phyloP scores from a whole-genome alignment of 2,888 invertebrate species.

The Tipula lateralis region DNA sequence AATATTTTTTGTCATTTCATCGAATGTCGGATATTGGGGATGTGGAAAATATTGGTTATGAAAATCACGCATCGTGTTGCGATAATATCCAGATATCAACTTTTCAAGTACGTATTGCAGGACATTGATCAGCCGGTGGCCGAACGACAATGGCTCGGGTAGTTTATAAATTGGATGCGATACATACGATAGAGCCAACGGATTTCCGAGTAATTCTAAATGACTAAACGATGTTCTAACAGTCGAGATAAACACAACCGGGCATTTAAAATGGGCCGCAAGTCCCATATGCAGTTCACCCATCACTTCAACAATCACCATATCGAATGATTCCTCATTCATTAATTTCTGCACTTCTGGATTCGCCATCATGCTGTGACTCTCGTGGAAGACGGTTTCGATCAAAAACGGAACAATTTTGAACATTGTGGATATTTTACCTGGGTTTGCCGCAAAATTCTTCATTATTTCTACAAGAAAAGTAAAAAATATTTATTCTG shows the following conservation, averaged over 20 bases:
- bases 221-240: neutral
- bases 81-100: too few relatives aligned
- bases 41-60: neutral
- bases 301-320: slow-evolving; percentile 14
- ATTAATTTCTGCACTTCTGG: neutral
- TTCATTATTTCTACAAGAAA: too few relatives aligned
- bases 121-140: neutral
- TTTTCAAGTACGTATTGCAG: neutral
- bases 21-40: neutral
- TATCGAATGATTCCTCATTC: slow-evolving; percentile 32
- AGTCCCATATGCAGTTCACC: neutral
- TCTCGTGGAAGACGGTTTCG: too few relatives aligned
- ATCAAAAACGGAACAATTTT: too few relatives aligned
- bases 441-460: too few relatives aligned
- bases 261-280: neutral
- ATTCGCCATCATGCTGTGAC: neutral
- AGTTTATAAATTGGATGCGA: too few relatives aligned
- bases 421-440: too few relatives aligned
- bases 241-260: neutral
- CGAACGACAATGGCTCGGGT: slow-evolving; percentile 44
- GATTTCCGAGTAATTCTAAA: slow-evolving; percentile 45
- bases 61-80: neutral
- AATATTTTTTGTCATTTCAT: neutral
- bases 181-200: slow-evolving; percentile 49
- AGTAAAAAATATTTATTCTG: too few relatives aligned